Evolutionary conservation across 2,797 vertebrate species (phyloP).

Genomic region (Podargus strigoides): DNA sequence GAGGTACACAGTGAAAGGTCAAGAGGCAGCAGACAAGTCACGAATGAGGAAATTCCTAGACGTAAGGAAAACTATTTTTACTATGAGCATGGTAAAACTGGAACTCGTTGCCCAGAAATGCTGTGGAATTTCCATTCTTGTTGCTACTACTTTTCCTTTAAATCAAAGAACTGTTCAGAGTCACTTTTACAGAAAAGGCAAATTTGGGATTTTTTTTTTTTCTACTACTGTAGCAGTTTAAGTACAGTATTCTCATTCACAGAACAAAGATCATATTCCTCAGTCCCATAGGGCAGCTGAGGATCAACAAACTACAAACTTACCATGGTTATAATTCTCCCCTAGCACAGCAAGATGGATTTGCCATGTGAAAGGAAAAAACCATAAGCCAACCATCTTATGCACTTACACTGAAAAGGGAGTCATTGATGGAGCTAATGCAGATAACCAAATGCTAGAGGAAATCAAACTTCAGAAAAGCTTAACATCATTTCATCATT

Average conservation of each 20-base stretch:
- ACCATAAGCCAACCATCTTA: neutral
- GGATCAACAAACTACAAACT: neutral
- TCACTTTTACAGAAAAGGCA: neutral
- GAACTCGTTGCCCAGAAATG: neutral
- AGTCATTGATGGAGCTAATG: neutral
- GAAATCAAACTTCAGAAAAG: neutral
- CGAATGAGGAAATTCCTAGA: neutral
- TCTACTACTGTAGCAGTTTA: neutral
- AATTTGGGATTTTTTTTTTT: neutral
- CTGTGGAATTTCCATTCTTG: neutral
- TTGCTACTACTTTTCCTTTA: neutral
- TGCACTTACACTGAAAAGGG: neutral
- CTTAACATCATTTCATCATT: neutral
- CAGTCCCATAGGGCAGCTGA: neutral
- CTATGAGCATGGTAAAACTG: neutral
- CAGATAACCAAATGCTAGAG: neutral
- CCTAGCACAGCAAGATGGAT: neutral
- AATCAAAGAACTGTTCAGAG: neutral
- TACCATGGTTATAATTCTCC: neutral
- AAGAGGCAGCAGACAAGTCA: neutral
- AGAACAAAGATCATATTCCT: neutral
- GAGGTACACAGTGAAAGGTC: fast-evolving
- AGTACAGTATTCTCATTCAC: neutral
- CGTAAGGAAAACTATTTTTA: neutral
- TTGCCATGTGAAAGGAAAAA: neutral